Evolutionary conservation across 2,888 invertebrate genomes (phyloP), one percentile per base, ranked within the genome.

Genomic region (Tachina grossa): DNA sequence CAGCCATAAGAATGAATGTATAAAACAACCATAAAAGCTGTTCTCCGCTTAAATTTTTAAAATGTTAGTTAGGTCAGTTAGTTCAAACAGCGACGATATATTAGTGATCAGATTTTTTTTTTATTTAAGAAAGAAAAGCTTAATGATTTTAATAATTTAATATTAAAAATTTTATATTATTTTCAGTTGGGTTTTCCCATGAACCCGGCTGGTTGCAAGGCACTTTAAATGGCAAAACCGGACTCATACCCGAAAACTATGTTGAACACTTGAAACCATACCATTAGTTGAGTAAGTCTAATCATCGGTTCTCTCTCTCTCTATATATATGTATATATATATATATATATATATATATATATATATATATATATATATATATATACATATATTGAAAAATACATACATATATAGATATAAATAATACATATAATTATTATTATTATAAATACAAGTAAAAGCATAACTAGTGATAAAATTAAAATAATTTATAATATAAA

Each of bases 171-270:
- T 68, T 45, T 8, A 10, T 45, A 66, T 61, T 41, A 66, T 47
- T 87, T 87, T 2, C 83, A 98, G 98, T 98, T 84, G 95, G 96
- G 90, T 95, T 95, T 88, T 98, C 98, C 39, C 96, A 97, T 91
- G 99, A 99, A 93, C 98, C 98, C 22, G 99, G 99, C 89, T 99
- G 99, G 99, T 94, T 99, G 90, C 98, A 98, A 93, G 99, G 99
- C 87, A 96, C 97, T 75, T 94, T 99, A 88, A 96, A 97, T 93
- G 98, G 98, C 84, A 96, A 96, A 93, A 96, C 96, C 68, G 98
- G 99, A 69, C 95, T 99, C 87, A 97, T 99, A 93, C 98, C 98
- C 86, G 97, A 97, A 93, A 99, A 99, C 94, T 99, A 99, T 93
- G 98, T 98, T 81, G 98, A 98, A 94, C 92, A 92, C 87, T 89